Base-by-base conservation (phyloP, 2,797 vertebrate genomes). In the Scleropages formosus region DNA sequence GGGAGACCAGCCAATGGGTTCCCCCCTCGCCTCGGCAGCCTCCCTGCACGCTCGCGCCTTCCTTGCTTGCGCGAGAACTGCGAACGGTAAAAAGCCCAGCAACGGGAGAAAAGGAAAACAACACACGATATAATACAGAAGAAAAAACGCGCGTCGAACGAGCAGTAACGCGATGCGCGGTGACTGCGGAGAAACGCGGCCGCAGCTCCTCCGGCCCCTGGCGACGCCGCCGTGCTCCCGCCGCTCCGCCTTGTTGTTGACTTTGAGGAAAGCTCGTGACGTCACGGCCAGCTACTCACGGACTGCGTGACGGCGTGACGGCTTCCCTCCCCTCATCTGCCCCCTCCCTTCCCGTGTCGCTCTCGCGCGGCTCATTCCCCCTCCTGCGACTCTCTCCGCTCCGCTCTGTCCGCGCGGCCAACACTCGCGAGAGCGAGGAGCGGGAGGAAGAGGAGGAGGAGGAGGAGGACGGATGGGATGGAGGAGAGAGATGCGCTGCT, bases 241-340 rank as follows among this genome's bases (percentile, higher is more conserved):
- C 82, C 78, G 80, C 80, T 80, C 86, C 87, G 68, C 88, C 87
- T 87, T 86, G 87, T 92, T 94, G 93, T 91, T 92, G 93, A 95
- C 92, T 94, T 93, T 92, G 91, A 91, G 92, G 90, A 92, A 89
- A 91, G 88, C 90, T 92, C 86, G 92, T 95, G 94, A 96, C 95
- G 95, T 96, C 94, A 96, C 87, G 78, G 8, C 44, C 85, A 80
- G 87, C 74, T 83, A 81, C 77, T 82, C 47, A 85, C 83, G 26
- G 84, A 39, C 31, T 39, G 31, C 31, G 31, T 39, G 31, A 39
- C 31, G 31, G 31, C 31, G 39, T 39, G 86, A 85, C 87, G 88
- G 91, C 83, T 78, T 80, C 87, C 88, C 81, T 67, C 71, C 80
- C 79, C 58, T 76, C 74, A 72, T 79, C 73, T 75, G 70, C 46